Conservation (phyloP, 1,140 invertebrate genomes). For the Danaus melanippus region DNA sequence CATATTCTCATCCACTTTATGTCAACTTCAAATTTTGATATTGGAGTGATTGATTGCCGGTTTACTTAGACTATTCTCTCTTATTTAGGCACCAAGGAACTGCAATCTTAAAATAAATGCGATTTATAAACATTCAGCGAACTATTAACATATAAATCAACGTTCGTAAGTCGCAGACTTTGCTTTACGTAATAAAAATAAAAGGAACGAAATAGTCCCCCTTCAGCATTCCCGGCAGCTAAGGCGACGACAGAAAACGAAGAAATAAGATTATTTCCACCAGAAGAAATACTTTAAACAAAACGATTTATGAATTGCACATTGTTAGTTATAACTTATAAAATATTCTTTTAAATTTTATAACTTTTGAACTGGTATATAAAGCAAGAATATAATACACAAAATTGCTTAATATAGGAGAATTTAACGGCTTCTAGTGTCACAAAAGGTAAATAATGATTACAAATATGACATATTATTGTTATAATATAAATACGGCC, state of each 20-base stretch:
- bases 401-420: no score
- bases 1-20: slow-evolving; percentile 61
- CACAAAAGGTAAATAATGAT: no score
- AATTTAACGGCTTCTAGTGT: no score
- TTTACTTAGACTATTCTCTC: slow-evolving; percentile 12
- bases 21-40: slow-evolving; percentile 66
- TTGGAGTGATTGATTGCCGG: slow-evolving; percentile 50
- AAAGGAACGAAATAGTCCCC: slow-evolving; percentile 36
- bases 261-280: slow-evolving; percentile 47
- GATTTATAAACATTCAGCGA: slow-evolving; percentile 2
- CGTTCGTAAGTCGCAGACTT: slow-evolving; percentile 49
- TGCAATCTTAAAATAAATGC: slow-evolving; percentile 14
- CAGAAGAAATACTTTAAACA: slow-evolving; percentile 51
- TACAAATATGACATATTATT: no score
- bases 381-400: no score
- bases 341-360: no score
- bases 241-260: slow-evolving; percentile 53
- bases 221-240: slow-evolving; percentile 46
- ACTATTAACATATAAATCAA: slow-evolving; percentile 48
- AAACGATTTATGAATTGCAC: slow-evolving; percentile 43
- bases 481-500: no score
- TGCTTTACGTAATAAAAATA: slow-evolving; percentile 50
- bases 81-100: slow-evolving; percentile 24
- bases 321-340: slow-evolving; percentile 21
- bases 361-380: no score